Base-by-base conservation (phyloP, 2,797 vertebrate species). In the Meriones psammophilus region DNA sequence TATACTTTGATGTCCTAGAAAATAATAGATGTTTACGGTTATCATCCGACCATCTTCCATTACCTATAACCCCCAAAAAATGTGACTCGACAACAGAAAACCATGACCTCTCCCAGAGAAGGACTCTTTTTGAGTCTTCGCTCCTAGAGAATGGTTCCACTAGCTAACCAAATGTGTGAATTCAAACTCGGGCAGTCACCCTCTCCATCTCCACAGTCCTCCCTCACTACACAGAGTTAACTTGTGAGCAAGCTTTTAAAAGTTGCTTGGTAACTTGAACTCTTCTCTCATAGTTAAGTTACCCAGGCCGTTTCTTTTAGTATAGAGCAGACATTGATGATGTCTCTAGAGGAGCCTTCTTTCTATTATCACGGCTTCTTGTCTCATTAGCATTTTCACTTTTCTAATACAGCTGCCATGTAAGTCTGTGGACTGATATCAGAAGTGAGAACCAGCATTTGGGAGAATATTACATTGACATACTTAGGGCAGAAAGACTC, bases 1-100 rank as follows among this genome's bases (percentile, higher is more conserved):
- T 91, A 56, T 93, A 73, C 36, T 88, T 93, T 89, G 94, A 77
- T 85, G n/a, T 92, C 46, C 64, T 93, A 30, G 64, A 33, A 96
- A 69, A 50, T 83, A 84, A 20, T 26, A 78, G 68, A 60, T 91
- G 22, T 78, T 94, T 64, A 78, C 36, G 69, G 30, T 28, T 62
- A 6, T 86, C 26, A 79, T 79, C n/a, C 58, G 33, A n/a, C 22
- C 33, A 10, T 62, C 76, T 93, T 89, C 15, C 54, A 20, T 33
- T 86, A 64, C 4, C n/a, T 86, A 24, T 88, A 68, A 73, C 84
- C 46, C 50, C 39, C 8, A 42, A 39, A 39, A 39, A 42, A 42
- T 36, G 0, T 64, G 76, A 92, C 64, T 84, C 42, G 30, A 42
- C 62, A 33, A 62, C 26, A 60, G 36, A 74, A 26, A 89, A 85